Evolutionary conservation across 2,113 vertebrate genomes (phyloP), one percentile per base, ranked within the genome.

Genomic region (Mormyrus lacerda): DNA sequence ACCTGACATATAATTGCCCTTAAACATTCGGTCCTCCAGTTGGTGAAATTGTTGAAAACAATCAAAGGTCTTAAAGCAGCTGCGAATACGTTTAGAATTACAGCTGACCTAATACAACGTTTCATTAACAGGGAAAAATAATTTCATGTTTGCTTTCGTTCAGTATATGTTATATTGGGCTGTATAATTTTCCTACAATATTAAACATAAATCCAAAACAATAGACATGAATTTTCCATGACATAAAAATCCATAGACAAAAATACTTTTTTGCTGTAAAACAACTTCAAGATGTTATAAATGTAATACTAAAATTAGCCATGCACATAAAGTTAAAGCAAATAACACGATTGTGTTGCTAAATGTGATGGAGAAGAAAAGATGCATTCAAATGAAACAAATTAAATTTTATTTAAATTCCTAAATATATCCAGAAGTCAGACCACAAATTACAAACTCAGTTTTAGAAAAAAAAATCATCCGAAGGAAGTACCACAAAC

Each of bases 21-120:
- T 44, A 91, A 91, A 92, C 92, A 92, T 19, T 48, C 50, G 91
- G 35, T 89, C 90, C 92, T 93, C 91, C 91, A 94, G 94, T 94
- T 94, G 93, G 92, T 85, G 90, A 91, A 90, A 93, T 94, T 94
- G 93, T 94, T 89, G 92, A 92, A 93, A 90, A 92, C 90, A 45
- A 91, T 94, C 91, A 95, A 95, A 95, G 92, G 89, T 44, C 90
- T 89, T 91, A 76, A 90, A 95, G 94, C 92, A 95, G 94, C 95
- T 95, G 93, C 91, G 93, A 94, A 92, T 89, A 91, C 91, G 93
- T 94, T 95, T 95, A 91, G 92, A 91, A 91, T 92, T 90, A 93
- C 93, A 91, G 91, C 93, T 94, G 93, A 93, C 91, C 94, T 90
- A 91, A 88, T 95, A 93, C 94, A 93, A 95, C 93, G 94, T 87